Evolutionary conservation across 2,113 vertebrate species (phyloP), one percentile per base, ranked within the genome.

Genomic region (Dunckerocampus dactyliophorus): DNA sequence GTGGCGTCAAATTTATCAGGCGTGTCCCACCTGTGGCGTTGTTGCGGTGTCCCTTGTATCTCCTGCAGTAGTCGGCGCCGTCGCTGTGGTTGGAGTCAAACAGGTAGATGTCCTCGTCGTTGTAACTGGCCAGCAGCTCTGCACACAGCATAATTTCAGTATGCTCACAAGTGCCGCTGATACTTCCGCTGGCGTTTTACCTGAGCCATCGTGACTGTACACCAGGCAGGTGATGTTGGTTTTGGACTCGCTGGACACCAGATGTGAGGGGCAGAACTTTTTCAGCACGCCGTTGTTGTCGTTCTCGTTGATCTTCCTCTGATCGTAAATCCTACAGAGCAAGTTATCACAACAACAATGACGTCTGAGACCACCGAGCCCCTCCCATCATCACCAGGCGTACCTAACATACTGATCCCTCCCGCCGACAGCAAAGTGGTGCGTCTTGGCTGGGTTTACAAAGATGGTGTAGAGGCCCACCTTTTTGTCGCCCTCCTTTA

Each of bases 141-240:
- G 85, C 63, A 2, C 6, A 14, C 39, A 43, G 12, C 39, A 43
- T 3, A 13, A 4, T 13, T 43, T 34, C 31, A 34, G 31, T 8
- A 5, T 34, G 31, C 31, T 34, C 31, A 8, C 31, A 28, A 3
- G 24, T 28, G 24, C 31, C 7, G 31, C 31, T 34, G 4, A 8
- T 8, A 1, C 31, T 34, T 7, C 31, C 31, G 31, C 31, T 8
- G 31, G 4, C 31, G 4, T 34, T 34, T 34, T 34, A 96, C 96
- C 95, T 69, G 94, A 90, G 75, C 95, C 96, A 0, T 98, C 94
- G 14, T 98, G 94, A 85, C 95, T 96, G 89, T 97, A 98, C 65
- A 98, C 94, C 11, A 98, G 90, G 70, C 96, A 98, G 68, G 95
- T 98, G 84, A 98, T 96, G 89, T 95, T 98, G 71, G 94, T 95